These are phyloP conservation scores for Enchytraeus crypticus DNA, from an alignment of 2,888 invertebrate genomes.

Conservation along the genomic window DNA sequence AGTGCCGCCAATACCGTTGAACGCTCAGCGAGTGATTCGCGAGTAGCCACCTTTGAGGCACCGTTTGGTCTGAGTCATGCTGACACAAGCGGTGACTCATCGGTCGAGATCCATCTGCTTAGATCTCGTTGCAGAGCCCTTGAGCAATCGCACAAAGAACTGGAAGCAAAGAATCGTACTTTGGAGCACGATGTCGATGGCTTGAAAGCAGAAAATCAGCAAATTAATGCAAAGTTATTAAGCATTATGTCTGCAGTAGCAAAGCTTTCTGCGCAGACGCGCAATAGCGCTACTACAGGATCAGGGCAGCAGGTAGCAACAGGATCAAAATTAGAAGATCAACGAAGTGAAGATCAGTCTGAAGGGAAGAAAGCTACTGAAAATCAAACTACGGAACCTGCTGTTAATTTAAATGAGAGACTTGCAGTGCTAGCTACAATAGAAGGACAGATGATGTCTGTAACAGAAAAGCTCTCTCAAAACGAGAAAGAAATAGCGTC, in stretches of 20 bases:
- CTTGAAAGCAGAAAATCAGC: neutral
- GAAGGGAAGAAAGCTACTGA: neutral
- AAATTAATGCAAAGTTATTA: neutral
- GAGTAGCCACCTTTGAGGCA: too few relatives aligned
- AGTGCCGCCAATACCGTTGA: too few relatives aligned
- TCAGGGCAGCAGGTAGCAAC: neutral
- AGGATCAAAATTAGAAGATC: neutral
- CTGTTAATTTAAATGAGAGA: too few relatives aligned
- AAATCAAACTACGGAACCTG: neutral
- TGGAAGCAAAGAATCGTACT: neutral
- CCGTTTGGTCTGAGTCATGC: too few relatives aligned
- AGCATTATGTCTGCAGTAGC: neutral
- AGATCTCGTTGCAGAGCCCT: neutral
- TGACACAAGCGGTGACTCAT: too few relatives aligned
- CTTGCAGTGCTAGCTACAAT: too few relatives aligned
- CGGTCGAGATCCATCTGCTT: too few relatives aligned
- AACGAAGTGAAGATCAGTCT: neutral
- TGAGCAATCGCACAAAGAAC: neutral
- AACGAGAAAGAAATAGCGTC: neutral
- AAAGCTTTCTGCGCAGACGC: neutral
- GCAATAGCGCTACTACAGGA: neutral
- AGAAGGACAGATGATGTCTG: neutral
- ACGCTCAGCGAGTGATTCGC: too few relatives aligned
- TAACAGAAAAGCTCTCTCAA: neutral
- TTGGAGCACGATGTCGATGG: neutral